Evolutionary conservation across 2,888 invertebrate species (phyloP).

Genomic region (Plebejus argus): DNA sequence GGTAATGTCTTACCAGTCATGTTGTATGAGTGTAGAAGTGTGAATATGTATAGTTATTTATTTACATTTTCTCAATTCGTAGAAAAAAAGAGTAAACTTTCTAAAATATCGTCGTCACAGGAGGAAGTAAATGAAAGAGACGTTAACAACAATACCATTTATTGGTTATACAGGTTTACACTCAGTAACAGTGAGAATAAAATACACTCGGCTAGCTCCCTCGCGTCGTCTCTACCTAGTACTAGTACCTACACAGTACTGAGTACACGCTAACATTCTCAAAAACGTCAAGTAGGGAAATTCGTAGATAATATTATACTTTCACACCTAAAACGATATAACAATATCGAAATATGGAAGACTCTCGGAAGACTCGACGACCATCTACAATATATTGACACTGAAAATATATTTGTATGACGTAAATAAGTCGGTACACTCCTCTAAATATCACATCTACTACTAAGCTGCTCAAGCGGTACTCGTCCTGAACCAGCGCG

Average conservation of each 20-base stretch:
- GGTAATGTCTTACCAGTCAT: too few relatives aligned
- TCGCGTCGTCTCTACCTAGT: conserved; percentile 48
- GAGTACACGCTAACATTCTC: conserved; percentile 48
- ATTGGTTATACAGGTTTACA: conserved; percentile 77
- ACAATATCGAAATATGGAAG: conserved; percentile 49
- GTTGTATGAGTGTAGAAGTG: too few relatives aligned
- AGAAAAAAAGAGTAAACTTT: not conserved
- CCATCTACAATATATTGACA: conserved; percentile 55
- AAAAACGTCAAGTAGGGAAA: conserved; percentile 47
- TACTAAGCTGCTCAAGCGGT: conserved; percentile 35
- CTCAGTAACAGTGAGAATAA: conserved; percentile 70
- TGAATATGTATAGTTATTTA: too few relatives aligned
- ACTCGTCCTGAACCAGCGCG: conserved; percentile 12
- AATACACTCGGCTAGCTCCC: conserved; percentile 57
- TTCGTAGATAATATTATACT: conserved; percentile 37
- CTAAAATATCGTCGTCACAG: not conserved
- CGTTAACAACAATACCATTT: conserved; percentile 79
- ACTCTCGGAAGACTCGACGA: conserved; percentile 41
- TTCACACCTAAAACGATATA: conserved; percentile 16
- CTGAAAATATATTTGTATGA: conserved; percentile 67
- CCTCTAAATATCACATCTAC: conserved; percentile 30
- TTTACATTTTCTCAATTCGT: too few relatives aligned
- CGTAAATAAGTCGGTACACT: conserved; percentile 1
- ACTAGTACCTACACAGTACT: conserved; percentile 47
- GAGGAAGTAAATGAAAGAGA: conserved; percentile 49